Conservation (phyloP, 2,113 vertebrate species). For the Pycnonotus jocosus region DNA sequence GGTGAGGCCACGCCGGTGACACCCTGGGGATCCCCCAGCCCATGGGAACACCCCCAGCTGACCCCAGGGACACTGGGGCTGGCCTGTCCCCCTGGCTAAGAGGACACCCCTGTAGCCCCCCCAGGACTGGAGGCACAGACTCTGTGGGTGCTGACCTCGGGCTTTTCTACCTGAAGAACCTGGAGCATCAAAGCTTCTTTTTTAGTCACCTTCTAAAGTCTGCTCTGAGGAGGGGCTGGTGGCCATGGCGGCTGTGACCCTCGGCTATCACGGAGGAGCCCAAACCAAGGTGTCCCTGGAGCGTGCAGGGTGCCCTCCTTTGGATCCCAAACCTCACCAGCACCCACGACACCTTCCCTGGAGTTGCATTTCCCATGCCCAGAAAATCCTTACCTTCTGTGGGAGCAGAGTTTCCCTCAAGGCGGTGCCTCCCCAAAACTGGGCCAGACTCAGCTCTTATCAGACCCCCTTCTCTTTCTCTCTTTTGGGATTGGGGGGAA, state of each 20-base stretch:
- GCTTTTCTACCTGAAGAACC: not conserved
- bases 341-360: rapidly evolving
- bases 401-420: not conserved
- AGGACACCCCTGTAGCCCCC: not conserved
- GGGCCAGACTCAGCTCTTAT: not conserved
- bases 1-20: conserved; percentile 43
- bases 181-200: not conserved
- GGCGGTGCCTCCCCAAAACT: rapidly evolving
- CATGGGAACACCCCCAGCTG: rapidly evolving
- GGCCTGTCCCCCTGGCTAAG: not conserved
- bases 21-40: not conserved
- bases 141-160: not conserved
- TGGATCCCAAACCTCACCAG: not conserved
- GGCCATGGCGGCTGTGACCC: not conserved
- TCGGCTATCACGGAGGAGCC: rapidly evolving
- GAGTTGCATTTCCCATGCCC: rapidly evolving
- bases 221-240: not conserved
- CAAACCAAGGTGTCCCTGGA: not conserved
- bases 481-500: rapidly evolving
- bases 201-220: not conserved
- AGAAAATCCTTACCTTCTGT: not conserved
- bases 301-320: rapidly evolving
- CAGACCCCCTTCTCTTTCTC: not conserved
- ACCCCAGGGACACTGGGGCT: not conserved
- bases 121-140: not conserved